Evolutionary conservation across 1,140 invertebrate species (phyloP).

Genomic region (Samia ricini): DNA sequence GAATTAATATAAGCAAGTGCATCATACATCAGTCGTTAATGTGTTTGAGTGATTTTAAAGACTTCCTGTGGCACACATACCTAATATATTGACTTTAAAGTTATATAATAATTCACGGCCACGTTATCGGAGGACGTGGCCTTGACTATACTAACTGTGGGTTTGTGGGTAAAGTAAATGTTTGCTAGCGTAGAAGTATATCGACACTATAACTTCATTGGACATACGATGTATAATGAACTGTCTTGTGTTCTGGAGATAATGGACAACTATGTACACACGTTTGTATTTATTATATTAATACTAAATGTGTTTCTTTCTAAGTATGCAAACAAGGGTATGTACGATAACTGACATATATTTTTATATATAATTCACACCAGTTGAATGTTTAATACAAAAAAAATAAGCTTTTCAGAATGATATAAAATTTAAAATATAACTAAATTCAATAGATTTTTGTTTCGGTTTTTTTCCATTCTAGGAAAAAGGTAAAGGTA

Average conservation of each 20-base stretch:
- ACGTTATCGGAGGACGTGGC: not conserved
- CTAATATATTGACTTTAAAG: not conserved
- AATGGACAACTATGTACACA: not conserved
- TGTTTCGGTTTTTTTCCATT: too few species aligned
- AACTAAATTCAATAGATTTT: too few species aligned
- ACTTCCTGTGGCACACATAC: not conserved
- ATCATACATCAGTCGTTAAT: too few species aligned
- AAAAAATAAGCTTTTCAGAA: too few species aligned
- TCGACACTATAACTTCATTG: not conserved
- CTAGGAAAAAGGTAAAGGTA: too few species aligned
- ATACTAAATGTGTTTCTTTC: not conserved
- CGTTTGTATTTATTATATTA: not conserved
- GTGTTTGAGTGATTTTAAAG: not conserved
- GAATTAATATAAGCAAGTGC: too few species aligned
- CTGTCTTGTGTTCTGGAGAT: not conserved
- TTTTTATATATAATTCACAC: too few species aligned
- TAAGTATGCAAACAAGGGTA: not conserved
- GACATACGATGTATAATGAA: not conserved
- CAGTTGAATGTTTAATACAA: too few species aligned
- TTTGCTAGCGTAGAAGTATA: not conserved
- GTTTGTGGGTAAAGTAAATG: not conserved
- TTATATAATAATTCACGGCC: not conserved
- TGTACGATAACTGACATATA: too few species aligned
- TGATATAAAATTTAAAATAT: too few species aligned
- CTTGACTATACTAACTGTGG: not conserved